Conservation (phyloP, 2,113 vertebrate genomes). For the Xenopus tropicalis region DNA sequence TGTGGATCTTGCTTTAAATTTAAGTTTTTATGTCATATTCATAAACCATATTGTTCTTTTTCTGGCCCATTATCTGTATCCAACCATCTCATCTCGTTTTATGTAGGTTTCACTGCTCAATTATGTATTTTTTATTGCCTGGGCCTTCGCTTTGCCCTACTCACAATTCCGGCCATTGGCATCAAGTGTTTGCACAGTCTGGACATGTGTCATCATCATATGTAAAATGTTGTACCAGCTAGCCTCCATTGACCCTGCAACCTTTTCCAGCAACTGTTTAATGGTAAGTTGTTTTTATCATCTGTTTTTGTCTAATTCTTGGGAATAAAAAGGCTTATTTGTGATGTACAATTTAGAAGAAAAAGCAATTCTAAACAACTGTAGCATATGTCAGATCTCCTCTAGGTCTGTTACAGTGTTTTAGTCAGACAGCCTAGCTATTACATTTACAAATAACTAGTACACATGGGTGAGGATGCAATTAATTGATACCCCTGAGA, state of each 20-base stretch:
- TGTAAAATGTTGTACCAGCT: conserved; percentile 99
- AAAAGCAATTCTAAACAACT: no score
- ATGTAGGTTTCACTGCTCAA: conserved; percentile 86
- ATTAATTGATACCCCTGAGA: no score
- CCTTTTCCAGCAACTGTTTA: conserved; percentile 78
- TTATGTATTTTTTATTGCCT: conserved; percentile 88
- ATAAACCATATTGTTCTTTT: no score
- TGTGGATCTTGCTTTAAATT: no score
- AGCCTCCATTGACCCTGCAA: conserved; percentile 72
- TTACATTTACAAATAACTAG: no score
- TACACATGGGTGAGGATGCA: no score
- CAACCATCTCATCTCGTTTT: conserved; percentile 14
- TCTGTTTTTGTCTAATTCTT: not conserved
- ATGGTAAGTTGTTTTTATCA: conserved; percentile 65
- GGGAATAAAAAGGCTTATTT: not conserved
- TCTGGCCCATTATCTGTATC: no score
- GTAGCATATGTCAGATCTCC: no score
- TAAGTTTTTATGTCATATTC: no score
- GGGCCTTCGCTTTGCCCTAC: conserved; percentile 94
- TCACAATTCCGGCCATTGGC: conserved; percentile 86
- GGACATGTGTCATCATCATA: conserved; percentile 94
- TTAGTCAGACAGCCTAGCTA: no score
- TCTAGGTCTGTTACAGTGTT: no score
- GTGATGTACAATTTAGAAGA: no score
- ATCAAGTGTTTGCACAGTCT: conserved; percentile 91